Evolutionary conservation across 1,140 invertebrate species (phyloP).

Genomic region (Temnothorax longispinosus): DNA sequence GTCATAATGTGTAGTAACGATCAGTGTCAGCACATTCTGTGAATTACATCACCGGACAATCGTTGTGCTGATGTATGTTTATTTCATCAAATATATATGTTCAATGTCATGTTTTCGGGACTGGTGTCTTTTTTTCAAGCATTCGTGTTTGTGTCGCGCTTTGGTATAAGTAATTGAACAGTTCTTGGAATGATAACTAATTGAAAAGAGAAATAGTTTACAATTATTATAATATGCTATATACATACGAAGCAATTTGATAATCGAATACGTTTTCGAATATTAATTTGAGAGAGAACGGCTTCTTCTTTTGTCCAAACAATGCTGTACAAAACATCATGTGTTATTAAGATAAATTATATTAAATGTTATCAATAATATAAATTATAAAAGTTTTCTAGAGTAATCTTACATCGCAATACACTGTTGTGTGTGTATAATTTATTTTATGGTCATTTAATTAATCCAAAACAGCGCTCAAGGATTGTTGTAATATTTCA

Average conservation of each 20-base stretch:
- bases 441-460: neutral
- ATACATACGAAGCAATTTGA: neutral
- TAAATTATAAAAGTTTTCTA: neutral
- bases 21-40: constrained; percentile 44
- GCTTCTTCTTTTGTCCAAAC: neutral
- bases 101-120: neutral
- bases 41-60: constrained; percentile 31
- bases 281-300: neutral
- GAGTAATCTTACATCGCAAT: neutral
- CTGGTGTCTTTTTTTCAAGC: neutral
- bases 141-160: neutral
- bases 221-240: neutral
- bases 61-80: constrained; percentile 44
- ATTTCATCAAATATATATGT: neutral
- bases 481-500: neutral
- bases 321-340: neutral
- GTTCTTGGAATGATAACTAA: constrained; percentile 22
- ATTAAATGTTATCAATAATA: neutral
- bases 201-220: neutral
- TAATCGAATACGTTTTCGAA: neutral
- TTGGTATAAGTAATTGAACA: neutral
- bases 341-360: neutral
- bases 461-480: neutral
- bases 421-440: neutral
- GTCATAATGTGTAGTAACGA: neutral